Evolutionary conservation across 2,888 invertebrate genomes (phyloP), one percentile per base, ranked within the genome.

Genomic region (Hecatera dysodea): DNA sequence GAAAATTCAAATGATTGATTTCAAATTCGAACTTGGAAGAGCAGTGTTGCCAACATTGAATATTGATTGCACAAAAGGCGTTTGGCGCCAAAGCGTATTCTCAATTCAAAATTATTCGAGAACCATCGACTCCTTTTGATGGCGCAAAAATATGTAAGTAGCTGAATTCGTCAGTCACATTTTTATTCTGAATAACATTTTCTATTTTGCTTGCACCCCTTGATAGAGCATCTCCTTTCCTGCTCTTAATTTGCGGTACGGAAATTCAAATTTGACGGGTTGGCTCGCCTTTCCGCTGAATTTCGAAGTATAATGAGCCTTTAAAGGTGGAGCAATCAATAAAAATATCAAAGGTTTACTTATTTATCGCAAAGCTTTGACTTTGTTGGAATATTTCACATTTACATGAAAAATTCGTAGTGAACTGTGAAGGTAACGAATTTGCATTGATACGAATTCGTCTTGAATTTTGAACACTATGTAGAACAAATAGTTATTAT

Each of bases 41-140:
- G 87, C 90, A 90, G 92, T 90, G 90, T 88, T 90, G 92, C 91
- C 94, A 94, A 94, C 95, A 94, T 94, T 93, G 95, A 95, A 95
- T 96, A 96, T 96, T 96, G 96, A 96, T 96, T 96, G 96, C 91
- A 94, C 96, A 96, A 96, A 96, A 96, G 96, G 95, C 93, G 93
- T 91, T 93, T 89, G 89, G 90, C 88, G 93, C 91, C 92, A 92
- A 93, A 96, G 96, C 96, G 96, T 96, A 96, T 96, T 96, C 90
- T 95, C 95, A 92, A 96, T 96, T 95, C 93, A 93, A 95, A 95
- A 95, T 95, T 94, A 95, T 96, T 96, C 95, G 86, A 88, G 89
- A 91, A 87, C 91, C 89, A 90, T 88, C 91, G 91, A 93, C 91
- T 95, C 93, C 95, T 95, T 96, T 96, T 95, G 95, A 95, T 91